Conservation (phyloP, 2,113 vertebrate species). For the Tonatia bakeri region DNA sequence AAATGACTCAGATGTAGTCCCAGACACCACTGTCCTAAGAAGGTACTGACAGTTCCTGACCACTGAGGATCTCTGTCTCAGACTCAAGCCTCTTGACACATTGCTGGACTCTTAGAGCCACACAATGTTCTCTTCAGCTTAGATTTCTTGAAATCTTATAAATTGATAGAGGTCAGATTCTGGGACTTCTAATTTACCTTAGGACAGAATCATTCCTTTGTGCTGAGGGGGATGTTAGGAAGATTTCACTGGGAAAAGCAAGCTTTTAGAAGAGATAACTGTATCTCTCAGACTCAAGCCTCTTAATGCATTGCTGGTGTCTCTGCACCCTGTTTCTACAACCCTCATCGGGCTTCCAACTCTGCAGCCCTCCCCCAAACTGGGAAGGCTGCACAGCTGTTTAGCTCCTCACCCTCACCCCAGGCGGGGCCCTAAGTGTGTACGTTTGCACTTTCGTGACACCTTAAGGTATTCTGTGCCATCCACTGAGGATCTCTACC, state of each 20-base stretch:
- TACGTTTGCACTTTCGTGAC: not conserved
- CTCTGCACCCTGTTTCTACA: not conserved
- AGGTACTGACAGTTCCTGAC: not conserved
- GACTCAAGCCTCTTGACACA: not conserved
- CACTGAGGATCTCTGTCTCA: not conserved
- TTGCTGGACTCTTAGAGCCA: not conserved
- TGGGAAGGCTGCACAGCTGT: not conserved
- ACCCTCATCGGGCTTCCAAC: not conserved
- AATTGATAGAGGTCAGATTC: not conserved
- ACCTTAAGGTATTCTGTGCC: not conserved
- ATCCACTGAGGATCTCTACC: not conserved
- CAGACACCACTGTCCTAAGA: not conserved
- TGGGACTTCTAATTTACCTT: not conserved
- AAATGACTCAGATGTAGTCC: not conserved
- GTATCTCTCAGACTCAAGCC: too few relatives aligned
- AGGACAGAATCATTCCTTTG: not conserved
- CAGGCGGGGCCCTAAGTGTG: too few relatives aligned
- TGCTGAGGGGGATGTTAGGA: not conserved
- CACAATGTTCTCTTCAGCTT: not conserved
- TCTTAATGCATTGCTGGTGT: not conserved
- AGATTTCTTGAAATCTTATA: constrained; percentile 22
- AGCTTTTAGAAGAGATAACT: too few relatives aligned
- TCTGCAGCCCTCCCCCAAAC: not conserved
- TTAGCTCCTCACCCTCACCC: not conserved
- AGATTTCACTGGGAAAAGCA: not conserved